Conservation (phyloP, 2,113 vertebrate species). For the Melanocharis versteri region DNA sequence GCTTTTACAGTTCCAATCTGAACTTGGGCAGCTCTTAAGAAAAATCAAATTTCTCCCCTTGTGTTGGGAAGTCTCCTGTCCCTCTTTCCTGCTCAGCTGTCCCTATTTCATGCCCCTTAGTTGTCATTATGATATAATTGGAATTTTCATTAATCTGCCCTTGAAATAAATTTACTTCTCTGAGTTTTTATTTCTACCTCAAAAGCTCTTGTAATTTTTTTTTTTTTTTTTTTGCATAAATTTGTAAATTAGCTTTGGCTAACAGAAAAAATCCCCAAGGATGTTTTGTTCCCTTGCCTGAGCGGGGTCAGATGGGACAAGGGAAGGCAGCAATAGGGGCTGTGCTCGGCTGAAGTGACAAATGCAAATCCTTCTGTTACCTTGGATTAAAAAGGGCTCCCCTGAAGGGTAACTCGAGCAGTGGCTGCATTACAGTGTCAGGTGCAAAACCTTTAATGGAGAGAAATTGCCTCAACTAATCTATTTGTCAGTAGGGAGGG, state of each 20-base stretch:
- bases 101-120: fast-evolving
- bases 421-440: constrained; percentile 44
- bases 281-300: not conserved
- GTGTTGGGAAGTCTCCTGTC: not conserved
- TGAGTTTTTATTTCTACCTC: not conserved
- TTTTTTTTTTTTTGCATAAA: not conserved
- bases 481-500: constrained; percentile 52
- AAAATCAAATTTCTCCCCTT: not conserved
- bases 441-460: constrained; percentile 57
- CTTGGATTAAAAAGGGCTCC: constrained; percentile 11
- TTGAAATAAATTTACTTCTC: not conserved
- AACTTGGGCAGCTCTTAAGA: not conserved
- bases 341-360: not conserved
- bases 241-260: not conserved
- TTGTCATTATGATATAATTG: not conserved
- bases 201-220: not conserved
- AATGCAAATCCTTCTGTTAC: constrained; percentile 51
- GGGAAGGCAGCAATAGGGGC: not conserved
- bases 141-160: not conserved
- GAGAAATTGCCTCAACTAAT: constrained; percentile 56
- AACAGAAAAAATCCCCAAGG: fast-evolving
- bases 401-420: constrained; percentile 42
- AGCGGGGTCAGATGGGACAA: not conserved
- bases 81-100: not conserved
- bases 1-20: not conserved